Evolutionary conservation across 2,113 vertebrate genomes (phyloP), one percentile per base, ranked within the genome.

Genomic region (Pithys albifrons): DNA sequence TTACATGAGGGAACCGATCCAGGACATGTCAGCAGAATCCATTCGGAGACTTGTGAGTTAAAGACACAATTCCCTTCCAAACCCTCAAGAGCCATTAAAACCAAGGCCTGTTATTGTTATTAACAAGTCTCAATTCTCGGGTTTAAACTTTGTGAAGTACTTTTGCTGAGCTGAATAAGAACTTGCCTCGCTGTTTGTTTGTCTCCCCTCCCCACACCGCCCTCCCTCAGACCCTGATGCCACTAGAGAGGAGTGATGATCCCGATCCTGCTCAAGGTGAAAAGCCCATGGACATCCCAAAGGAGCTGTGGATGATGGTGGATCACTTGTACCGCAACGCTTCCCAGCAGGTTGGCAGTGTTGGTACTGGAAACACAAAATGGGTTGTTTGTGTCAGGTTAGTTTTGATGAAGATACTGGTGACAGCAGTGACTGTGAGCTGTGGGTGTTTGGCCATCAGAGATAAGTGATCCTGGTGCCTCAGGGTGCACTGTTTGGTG

Each of bases 271-370:
- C 57, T 84, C 85, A 93, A 58, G 52, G 65, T 74, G 99, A 99
- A 59, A 98, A 98, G 58, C 98, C 98, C n/a, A 95, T 99, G 85
- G 98, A 98, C 58, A 98, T 99, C 82, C 99, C 99, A 12, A 99
- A 99, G 96, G 99, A 99, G 80, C 97, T 99, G 76, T 99, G 98
- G 98, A 99, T 99, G 98, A 98, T 99, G 99, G 99, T 99, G 91
- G 98, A 99, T 95, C 98, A 99, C 96, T 96, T 99, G 65, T 98
- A 98, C 51, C 98, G 98, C 87, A 98, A 98, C 41, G 99, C 98
- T 86, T 94, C 98, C 80, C 98, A 98, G 94, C 99, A 99, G 98
- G 99, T 99, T 39, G 93, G 98, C 98, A 73, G 90, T 25, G 31
- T 19, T 64, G 72, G 33, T 19, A 28, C 65, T 76, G 71, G 58